phyloP scores from a whole-genome alignment of 2,797 vertebrate genomes.

The Pelochelys cantorii region DNA sequence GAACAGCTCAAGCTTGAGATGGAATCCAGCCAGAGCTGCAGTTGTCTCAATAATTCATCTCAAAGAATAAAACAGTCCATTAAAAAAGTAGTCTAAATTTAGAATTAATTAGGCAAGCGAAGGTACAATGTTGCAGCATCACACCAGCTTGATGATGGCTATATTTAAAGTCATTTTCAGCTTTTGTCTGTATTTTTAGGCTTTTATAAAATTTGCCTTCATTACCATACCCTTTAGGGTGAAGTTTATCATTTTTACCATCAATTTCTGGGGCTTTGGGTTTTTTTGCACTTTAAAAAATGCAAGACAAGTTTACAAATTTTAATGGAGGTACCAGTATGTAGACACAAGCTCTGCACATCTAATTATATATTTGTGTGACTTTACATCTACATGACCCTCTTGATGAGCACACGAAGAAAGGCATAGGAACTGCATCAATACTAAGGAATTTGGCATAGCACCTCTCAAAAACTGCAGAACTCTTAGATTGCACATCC shows the following conservation, averaged over 20 bases:
- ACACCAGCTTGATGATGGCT: constrained; percentile 37
- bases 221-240: not conserved
- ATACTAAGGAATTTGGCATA: not conserved
- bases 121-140: constrained; percentile 31
- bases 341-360: not conserved
- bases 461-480: not conserved
- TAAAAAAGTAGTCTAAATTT: constrained; percentile 52
- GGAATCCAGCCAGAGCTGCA: constrained; percentile 57
- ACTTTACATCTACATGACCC: not conserved
- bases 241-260: not conserved
- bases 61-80: constrained; percentile 51
- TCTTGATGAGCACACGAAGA: not conserved
- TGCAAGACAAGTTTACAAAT: not conserved
- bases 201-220: not conserved
- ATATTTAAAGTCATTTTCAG: constrained; percentile 54
- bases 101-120: constrained; percentile 47
- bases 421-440: not conserved
- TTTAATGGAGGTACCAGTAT: not conserved
- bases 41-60: constrained; percentile 53
- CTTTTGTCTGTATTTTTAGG: not conserved
- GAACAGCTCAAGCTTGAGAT: constrained; percentile 48
- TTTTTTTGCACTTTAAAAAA: constrained; percentile 5
- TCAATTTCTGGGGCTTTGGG: too few species aligned
- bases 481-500: not conserved
- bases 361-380: not conserved